Percentiles rank a stretch among this genome's conserved stretches.
Conservation (phyloP, 1,140 invertebrate species). For the Drosophila grimshawi region DNA sequence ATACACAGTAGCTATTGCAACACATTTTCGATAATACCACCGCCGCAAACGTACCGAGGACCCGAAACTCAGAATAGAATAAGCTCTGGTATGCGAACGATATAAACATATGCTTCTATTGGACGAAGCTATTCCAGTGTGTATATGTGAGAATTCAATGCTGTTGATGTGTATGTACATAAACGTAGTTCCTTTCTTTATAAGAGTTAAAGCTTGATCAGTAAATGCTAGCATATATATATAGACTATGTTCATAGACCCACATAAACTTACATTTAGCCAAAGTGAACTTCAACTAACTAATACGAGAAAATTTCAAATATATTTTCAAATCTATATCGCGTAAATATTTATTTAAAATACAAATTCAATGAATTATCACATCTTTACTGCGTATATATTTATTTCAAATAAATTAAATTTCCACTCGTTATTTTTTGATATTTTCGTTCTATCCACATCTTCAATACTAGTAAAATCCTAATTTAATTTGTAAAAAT, state of each 20-base stretch:
- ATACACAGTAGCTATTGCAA: slow-evolving; percentile 68
- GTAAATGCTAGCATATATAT: slow-evolving; percentile 29
- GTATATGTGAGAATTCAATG: slow-evolving; percentile 27
- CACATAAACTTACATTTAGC: neutral
- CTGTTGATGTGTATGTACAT: slow-evolving; percentile 60
- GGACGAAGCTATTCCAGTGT: slow-evolving; percentile 16
- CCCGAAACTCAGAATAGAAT: slow-evolving; percentile 73
- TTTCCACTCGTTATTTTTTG: neutral
- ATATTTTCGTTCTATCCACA: neutral
- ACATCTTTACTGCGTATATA: neutral
- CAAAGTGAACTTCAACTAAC: slow-evolving; percentile 39
- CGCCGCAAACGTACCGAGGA: slow-evolving; percentile 62
- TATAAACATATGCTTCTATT: slow-evolving; percentile 36
- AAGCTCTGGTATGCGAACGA: slow-evolving; percentile 74
- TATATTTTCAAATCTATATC: neutral
- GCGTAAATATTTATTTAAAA: too few relatives aligned
- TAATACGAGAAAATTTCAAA: slow-evolving; percentile 27
- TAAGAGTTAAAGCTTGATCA: slow-evolving; percentile 53
- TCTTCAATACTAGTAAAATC: neutral
- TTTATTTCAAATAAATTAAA: neutral
- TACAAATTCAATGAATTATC: too few relatives aligned
- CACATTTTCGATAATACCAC: slow-evolving; percentile 64
- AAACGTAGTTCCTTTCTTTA: slow-evolving; percentile 71
- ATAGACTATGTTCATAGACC: neutral
- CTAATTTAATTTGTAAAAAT: neutral